Percentiles rank a stretch among this genome's conserved stretches.
Evolutionary conservation across 2,113 vertebrate species (phyloP).

Genomic region (Scolopax mira): DNA sequence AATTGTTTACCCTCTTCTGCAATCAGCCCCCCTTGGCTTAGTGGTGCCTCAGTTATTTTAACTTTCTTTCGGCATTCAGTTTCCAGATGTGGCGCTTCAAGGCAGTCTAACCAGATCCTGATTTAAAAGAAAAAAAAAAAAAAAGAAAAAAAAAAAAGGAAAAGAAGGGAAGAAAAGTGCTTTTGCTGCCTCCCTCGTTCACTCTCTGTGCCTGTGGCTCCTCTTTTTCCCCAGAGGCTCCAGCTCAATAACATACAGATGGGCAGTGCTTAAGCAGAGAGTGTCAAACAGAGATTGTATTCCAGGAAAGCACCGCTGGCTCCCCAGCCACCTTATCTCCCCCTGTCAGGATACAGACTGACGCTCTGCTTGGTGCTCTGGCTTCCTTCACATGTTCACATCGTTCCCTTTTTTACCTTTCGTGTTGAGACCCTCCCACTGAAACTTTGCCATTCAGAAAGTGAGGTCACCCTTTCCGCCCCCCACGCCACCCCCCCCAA

Average conservation of each 20-base stretch:
- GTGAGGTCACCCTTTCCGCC: conserved; percentile 27
- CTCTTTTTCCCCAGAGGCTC: conserved; percentile 67
- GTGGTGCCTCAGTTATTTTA: conserved; percentile 62
- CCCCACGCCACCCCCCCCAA: background rate
- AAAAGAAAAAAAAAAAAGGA: background rate
- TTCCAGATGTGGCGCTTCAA: conserved; percentile 73
- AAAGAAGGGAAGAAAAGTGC: background rate
- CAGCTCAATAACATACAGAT: conserved; percentile 65
- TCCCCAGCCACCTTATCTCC: conserved; percentile 68
- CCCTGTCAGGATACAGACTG: conserved; percentile 63
- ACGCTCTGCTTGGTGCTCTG: conserved; percentile 45
- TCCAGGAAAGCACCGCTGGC: conserved; percentile 54
- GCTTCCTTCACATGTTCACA: conserved; percentile 69
- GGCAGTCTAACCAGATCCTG: conserved; percentile 49
- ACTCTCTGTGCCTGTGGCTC: conserved; percentile 57
- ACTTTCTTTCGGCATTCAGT: conserved; percentile 59
- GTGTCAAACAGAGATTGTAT: conserved; percentile 65
- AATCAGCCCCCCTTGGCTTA: conserved; percentile 50
- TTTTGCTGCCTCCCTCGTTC: conserved; percentile 60
- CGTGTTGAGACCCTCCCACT: conserved; percentile 69
- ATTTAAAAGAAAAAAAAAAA: background rate
- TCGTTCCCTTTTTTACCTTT: conserved; percentile 75
- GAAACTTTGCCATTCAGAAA: conserved; percentile 43
- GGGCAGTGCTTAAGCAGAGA: conserved; percentile 60
- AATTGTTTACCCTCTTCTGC: conserved; percentile 52